phyloP scores from a whole-genome alignment of 2,113 vertebrate species.

The Semnornis frantzii region DNA sequence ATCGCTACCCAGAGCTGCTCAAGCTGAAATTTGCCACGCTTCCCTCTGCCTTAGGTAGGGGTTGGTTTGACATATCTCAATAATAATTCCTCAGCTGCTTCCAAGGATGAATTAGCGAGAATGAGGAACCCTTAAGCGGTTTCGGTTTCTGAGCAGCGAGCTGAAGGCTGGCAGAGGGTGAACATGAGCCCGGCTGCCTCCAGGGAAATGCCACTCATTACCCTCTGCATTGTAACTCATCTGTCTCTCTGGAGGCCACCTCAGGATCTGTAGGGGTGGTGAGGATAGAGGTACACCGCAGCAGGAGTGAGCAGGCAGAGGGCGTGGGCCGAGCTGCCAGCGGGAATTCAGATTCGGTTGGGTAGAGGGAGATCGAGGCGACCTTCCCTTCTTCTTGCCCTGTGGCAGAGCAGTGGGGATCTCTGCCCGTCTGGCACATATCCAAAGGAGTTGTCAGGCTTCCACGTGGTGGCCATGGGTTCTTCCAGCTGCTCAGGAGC shows the following conservation, averaged over 20 bases:
- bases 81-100: neutral
- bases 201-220: neutral
- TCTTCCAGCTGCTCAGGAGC: neutral
- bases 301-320: neutral
- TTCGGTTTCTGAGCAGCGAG: neutral
- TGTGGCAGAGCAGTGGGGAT: neutral
- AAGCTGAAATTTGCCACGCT: constrained; percentile 6
- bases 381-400: too few relatives aligned
- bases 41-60: neutral
- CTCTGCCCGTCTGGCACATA: accelerated
- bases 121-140: neutral
- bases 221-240: neutral
- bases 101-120: neutral
- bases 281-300: neutral
- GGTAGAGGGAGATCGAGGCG: neutral
- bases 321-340: neutral
- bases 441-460: neutral
- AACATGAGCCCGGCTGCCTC: neutral
- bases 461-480: neutral
- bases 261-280: neutral
- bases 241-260: neutral
- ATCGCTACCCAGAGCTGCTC: neutral
- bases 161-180: neutral
- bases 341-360: neutral
- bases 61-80: neutral